Percentiles rank a stretch among this genome's conserved stretches.
Evolutionary conservation across 2,797 vertebrate genomes (phyloP).

Genomic region (Leptoclinus maculatus): DNA sequence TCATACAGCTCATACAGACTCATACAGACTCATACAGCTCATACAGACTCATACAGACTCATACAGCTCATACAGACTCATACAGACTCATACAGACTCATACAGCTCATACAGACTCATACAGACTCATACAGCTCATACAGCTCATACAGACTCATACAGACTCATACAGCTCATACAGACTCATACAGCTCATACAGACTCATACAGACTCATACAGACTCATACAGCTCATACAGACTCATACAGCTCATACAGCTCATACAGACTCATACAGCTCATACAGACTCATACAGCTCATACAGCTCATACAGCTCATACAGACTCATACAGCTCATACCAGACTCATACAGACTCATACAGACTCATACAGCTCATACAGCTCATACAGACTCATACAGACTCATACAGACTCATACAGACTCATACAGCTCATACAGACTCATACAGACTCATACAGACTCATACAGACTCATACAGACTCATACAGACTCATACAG

Average conservation of each 20-base stretch:
- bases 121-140: slow-evolving; percentile 54
- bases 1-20: too few species aligned
- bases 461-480: slow-evolving; percentile 70
- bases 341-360: too few species aligned
- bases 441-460: slow-evolving; percentile 55
- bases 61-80: slow-evolving; percentile 59
- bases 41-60: slow-evolving; percentile 64
- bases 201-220: too few species aligned
- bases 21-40: slow-evolving; percentile 58
- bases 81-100: slow-evolving; percentile 60
- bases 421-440: slow-evolving; percentile 54
- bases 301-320: too few species aligned
- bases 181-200: slow-evolving; percentile 54
- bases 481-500: slow-evolving; percentile 55
- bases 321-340: slow-evolving; percentile 52
- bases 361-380: slow-evolving; percentile 52
- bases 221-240: slow-evolving; percentile 54
- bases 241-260: too few species aligned
- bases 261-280: slow-evolving; percentile 58
- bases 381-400: slow-evolving; percentile 55
- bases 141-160: too few species aligned
- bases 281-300: slow-evolving; percentile 54
- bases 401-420: slow-evolving; percentile 70
- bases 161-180: slow-evolving; percentile 53
- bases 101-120: slow-evolving; percentile 67